phyloP scores from a whole-genome alignment of 2,113 vertebrate species.

The Paradoxurus hermaphroditus region DNA sequence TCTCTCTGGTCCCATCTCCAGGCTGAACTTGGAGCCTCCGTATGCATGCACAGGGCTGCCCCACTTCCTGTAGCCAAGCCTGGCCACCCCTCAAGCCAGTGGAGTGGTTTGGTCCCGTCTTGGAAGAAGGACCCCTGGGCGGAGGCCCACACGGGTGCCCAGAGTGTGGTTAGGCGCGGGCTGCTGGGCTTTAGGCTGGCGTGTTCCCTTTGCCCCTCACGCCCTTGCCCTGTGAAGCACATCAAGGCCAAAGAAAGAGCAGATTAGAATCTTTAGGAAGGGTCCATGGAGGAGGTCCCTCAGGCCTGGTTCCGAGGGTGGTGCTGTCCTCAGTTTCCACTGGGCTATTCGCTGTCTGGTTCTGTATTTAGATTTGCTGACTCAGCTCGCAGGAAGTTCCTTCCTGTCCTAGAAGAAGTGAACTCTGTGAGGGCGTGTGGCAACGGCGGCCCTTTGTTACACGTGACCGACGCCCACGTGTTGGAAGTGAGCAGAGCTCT shows the following conservation, averaged over 20 bases:
- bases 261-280: neutral
- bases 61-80: neutral
- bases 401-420: neutral
- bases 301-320: neutral
- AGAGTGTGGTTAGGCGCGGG: neutral
- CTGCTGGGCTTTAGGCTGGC: neutral
- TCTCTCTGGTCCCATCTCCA: neutral
- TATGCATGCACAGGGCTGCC: fast-evolving
- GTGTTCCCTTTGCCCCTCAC: neutral
- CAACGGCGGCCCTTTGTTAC: neutral
- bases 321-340: neutral
- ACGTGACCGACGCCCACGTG: neutral
- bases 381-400: neutral
- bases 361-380: neutral
- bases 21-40: neutral
- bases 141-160: fast-evolving
- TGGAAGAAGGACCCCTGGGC: neutral
- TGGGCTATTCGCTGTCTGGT: neutral
- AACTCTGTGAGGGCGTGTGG: neutral
- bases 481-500: neutral
- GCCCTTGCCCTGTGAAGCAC: neutral
- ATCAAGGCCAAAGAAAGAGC: neutral
- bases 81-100: neutral
- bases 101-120: no score
- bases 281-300: neutral